A percentile compares a stretch with the other conserved stretches of the same genome.
These are phyloP conservation scores for Spodoptera exigua DNA, from an alignment of 2,888 invertebrate genomes.

Conservation along the genomic window DNA sequence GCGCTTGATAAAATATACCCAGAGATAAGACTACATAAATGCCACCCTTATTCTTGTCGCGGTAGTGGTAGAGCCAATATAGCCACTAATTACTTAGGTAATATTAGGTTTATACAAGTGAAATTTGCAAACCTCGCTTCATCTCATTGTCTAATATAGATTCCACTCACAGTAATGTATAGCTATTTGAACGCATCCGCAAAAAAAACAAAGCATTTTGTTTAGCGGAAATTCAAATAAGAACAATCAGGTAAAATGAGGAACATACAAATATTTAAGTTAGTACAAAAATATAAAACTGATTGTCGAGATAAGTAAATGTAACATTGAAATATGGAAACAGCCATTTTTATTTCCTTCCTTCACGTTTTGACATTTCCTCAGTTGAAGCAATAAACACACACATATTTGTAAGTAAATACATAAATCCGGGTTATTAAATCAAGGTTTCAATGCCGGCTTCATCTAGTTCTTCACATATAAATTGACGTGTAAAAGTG, in stretches of 20 bases:
- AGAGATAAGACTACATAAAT: too few species aligned
- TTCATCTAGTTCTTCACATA: too few species aligned
- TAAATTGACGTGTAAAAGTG: too few species aligned
- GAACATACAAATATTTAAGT: background rate
- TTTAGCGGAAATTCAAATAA: background rate
- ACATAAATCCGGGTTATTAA: background rate
- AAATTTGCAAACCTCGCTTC: too few species aligned
- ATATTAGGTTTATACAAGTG: too few species aligned
- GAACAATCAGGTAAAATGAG: slow-evolving; percentile 12
- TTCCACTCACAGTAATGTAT: too few species aligned
- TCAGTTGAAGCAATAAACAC: slow-evolving; percentile 7
- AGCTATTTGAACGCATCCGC: background rate
- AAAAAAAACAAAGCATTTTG: background rate
- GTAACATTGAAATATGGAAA: slow-evolving; percentile 24
- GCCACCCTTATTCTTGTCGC: too few species aligned
- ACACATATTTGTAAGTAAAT: slow-evolving; percentile 24
- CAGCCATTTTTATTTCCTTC: slow-evolving; percentile 19
- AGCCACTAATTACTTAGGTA: too few species aligned
- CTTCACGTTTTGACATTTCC: slow-evolving; percentile 24
- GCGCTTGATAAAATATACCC: too few species aligned
- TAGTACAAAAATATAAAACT: slow-evolving; percentile 21
- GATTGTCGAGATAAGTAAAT: slow-evolving; percentile 21
- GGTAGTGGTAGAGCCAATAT: too few species aligned
- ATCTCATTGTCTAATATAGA: too few species aligned
- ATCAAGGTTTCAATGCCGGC: too few species aligned